These are phyloP conservation scores for Cyprinodon diabolis DNA, from an alignment of 2,797 vertebrate genomes.

Conservation along the genomic window DNA sequence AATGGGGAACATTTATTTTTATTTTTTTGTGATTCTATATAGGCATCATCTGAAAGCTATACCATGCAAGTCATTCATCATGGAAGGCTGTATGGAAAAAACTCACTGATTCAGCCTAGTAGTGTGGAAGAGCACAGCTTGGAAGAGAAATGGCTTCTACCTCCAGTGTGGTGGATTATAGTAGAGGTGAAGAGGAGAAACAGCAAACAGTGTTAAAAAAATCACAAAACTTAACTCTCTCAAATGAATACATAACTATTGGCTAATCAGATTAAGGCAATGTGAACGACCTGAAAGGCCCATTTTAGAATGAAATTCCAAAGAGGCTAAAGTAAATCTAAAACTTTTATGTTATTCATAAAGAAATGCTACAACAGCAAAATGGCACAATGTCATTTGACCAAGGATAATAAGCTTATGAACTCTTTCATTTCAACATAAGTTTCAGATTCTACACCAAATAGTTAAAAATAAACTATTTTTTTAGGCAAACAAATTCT, in stretches of 20 bases:
- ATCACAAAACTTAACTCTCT: constrained; percentile 43
- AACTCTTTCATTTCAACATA: neutral
- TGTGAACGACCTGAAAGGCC: constrained; percentile 11
- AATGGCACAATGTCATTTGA: constrained; percentile 1
- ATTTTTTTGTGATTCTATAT: constrained; percentile 30
- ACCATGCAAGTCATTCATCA: constrained; percentile 71
- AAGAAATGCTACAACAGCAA: neutral
- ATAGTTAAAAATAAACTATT: neutral
- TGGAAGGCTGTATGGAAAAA: constrained; percentile 60
- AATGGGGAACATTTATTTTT: constrained; percentile 37
- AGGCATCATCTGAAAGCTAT: constrained; percentile 59
- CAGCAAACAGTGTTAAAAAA: constrained; percentile 50
- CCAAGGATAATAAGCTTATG: constrained; percentile 7
- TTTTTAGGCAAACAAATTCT: neutral
- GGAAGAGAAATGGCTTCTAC: constrained; percentile 64
- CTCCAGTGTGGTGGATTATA: constrained; percentile 59
- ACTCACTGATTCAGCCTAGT: constrained; percentile 68
- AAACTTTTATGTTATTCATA: constrained; percentile 1
- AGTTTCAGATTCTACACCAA: neutral
- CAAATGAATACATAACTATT: constrained; percentile 53
- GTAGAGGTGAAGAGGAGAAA: constrained; percentile 57
- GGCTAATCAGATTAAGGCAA: constrained; percentile 40
- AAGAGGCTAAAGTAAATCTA: constrained; percentile 19
- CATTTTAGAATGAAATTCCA: constrained; percentile 30
- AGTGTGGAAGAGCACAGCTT: constrained; percentile 52